These are phyloP conservation scores for Cinara cedri DNA, from an alignment of 2,888 invertebrate species.

Conservation along the genomic window DNA sequence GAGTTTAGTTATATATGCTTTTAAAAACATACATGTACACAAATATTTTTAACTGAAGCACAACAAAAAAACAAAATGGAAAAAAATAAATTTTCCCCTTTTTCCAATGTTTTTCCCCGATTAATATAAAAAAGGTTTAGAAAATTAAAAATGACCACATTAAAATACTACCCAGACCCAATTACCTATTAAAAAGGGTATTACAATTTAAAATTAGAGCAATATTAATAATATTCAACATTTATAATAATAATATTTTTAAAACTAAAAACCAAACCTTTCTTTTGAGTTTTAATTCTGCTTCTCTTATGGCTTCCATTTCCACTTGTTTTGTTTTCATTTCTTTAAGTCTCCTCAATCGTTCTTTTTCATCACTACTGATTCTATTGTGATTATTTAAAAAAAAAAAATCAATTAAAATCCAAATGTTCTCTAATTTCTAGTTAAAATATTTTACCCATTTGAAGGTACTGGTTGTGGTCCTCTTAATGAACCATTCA, in stretches of 20 bases:
- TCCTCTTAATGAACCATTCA: slow-evolving; percentile 60
- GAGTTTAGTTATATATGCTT: no score
- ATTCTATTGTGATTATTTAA: slow-evolving; percentile 53
- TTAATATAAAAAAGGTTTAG: no score
- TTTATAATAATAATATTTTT: neutral
- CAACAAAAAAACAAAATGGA: no score
- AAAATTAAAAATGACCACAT: no score
- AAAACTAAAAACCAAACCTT: slow-evolving; percentile 27
- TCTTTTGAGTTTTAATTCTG: slow-evolving; percentile 63
- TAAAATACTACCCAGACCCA: no score
- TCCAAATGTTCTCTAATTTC: neutral
- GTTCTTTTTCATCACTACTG: slow-evolving; percentile 64
- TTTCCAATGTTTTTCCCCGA: no score
- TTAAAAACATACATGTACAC: no score
- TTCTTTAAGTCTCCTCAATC: slow-evolving; percentile 67
- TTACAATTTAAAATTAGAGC: no score
- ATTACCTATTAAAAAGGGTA: no score
- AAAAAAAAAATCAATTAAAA: slow-evolving; percentile 20
- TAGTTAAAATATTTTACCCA: slow-evolving; percentile 32
- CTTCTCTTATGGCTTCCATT: slow-evolving; percentile 66
- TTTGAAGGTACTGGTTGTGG: slow-evolving; percentile 51
- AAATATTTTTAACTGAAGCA: no score
- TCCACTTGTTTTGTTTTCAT: slow-evolving; percentile 67
- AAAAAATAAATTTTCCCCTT: no score
- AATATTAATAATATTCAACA: no score